Base-by-base conservation (phyloP, 2,797 vertebrate species). In the Austrolebias charrua region DNA sequence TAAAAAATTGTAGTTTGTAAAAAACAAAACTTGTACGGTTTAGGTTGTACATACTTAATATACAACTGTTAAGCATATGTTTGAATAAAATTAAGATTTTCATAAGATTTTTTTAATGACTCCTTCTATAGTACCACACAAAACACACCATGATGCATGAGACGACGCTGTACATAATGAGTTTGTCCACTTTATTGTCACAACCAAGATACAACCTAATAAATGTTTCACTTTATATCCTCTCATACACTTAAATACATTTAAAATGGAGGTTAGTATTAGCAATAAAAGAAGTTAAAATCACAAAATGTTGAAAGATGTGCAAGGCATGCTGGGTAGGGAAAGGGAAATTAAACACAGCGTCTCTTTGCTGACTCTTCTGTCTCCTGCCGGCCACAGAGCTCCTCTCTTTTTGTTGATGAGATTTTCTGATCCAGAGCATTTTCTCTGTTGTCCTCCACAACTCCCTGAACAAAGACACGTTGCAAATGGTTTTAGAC, bases 11-110 rank as follows among this genome's bases (percentile, higher is more conserved):
- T 91, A 92, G 89, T 89, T 93, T 92, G 90, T 91, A 90, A 82
- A 88, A 82, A 67, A 58, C 1, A 24, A 24, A 24, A 24, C 24
- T 24, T 86, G 71, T 85, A 82, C 79, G 84, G 87, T 90, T 90
- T 91, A 91, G 92, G 90, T 91, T 94, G 92, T 94, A 94, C 76
- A 93, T 93, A 93, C 86, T 93, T 92, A 92, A 87, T 91, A 90
- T 88, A 91, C 89, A 88, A 86, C 72, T 82, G 84, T 71, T 78
- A 84, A 81, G 78, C 83, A 84, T 91, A 87, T 87, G 85, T 87
- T 89, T 90, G 82, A 92, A 93, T 93, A 93, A 92, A 93, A 79
- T 82, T 65, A 90, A 84, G 84, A 89, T 83, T 88, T 88, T 87
- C 74, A 86, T 87, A 84, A 42, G 81, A n/a, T 71, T 70, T 68